Conservation (phyloP, 2,113 vertebrate genomes). For the Odontesthes bonariensis region DNA sequence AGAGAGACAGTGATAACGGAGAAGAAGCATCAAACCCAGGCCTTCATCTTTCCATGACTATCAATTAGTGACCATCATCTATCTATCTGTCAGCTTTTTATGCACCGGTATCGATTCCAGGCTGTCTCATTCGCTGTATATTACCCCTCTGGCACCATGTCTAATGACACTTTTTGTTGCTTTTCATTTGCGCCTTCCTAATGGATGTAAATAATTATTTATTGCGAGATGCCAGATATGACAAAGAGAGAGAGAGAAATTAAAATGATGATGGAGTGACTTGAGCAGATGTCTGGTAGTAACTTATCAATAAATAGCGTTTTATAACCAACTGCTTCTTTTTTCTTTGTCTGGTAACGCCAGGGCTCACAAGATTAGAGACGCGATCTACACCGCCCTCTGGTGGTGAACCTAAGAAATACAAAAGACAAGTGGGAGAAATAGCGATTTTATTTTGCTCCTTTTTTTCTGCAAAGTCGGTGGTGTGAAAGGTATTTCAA, state of each 20-base stretch:
- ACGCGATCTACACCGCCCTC: slow-evolving; percentile 49
- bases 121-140: slow-evolving; percentile 51
- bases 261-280: slow-evolving; percentile 25
- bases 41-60: slow-evolving; percentile 33
- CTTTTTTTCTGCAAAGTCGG: not conserved
- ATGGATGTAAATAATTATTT: slow-evolving; percentile 97
- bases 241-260: slow-evolving; percentile 6
- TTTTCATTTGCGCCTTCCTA: slow-evolving; percentile 80
- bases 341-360: not conserved
- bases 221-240: slow-evolving; percentile 85
- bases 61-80: slow-evolving; percentile 53
- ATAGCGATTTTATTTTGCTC: too few species aligned
- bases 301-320: slow-evolving; percentile 62
- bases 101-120: slow-evolving; percentile 45
- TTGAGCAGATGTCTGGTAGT: slow-evolving; percentile 36
- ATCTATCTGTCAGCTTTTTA: slow-evolving; percentile 64
- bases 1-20: slow-evolving; percentile 4
- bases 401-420: slow-evolving; percentile 26
- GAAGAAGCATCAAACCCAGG: slow-evolving; percentile 17
- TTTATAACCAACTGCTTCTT: slow-evolving; percentile 15
- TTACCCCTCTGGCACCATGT: slow-evolving; percentile 74
- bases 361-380: not conserved
- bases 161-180: slow-evolving; percentile 56
- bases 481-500: not conserved
- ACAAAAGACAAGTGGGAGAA: not conserved